A percentile compares a stretch with the other conserved stretches of the same genome.
Evolutionary conservation across 2,797 vertebrate genomes (phyloP).

Genomic region (Adelosebastes latens): DNA sequence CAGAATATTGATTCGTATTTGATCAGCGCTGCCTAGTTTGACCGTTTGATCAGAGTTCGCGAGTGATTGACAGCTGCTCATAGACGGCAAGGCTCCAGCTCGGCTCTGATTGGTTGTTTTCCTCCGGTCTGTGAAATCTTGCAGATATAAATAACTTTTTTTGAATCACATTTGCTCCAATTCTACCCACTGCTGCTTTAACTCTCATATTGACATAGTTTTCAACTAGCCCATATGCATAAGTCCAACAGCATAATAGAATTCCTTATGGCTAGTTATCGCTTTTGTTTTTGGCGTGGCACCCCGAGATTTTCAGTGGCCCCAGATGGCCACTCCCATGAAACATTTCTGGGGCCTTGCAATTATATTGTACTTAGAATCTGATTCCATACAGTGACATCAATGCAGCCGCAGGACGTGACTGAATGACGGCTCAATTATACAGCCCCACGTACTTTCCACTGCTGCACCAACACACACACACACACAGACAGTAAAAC

Average conservation of each 20-base stretch:
- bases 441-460: not conserved
- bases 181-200: not conserved
- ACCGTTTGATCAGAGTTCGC: no score
- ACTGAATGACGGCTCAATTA: not conserved
- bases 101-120: no score
- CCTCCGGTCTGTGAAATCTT: no score
- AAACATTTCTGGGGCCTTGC: not conserved
- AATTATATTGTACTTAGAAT: not conserved
- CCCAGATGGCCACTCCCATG: fast-evolving
- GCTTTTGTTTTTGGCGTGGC: not conserved
- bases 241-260: not conserved
- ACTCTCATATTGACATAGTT: not conserved
- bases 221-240: not conserved
- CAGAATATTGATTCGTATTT: no score
- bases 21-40: no score
- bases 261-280: not conserved
- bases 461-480: not conserved
- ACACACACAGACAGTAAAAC: not conserved
- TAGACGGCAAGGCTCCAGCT: no score
- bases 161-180: no score
- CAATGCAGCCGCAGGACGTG: not conserved
- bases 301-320: not conserved
- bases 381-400: not conserved
- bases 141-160: no score
- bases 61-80: no score